Evolutionary conservation across 2,113 vertebrate species (phyloP), one percentile per base, ranked within the genome.

Genomic region (Grus americana): DNA sequence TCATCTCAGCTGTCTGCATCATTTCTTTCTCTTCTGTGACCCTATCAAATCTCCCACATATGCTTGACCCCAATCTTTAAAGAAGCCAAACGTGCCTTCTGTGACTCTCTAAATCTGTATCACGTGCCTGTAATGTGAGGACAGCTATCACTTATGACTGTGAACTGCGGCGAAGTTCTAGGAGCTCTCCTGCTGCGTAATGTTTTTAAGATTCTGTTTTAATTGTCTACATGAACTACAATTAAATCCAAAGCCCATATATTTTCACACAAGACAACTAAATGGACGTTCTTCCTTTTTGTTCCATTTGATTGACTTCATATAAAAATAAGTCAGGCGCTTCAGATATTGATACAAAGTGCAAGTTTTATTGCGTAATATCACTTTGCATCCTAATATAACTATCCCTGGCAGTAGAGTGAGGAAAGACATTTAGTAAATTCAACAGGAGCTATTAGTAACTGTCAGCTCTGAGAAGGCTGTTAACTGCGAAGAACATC

Each of bases 361-460:
- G 79, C 68, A 86, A 61, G 44, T 88, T 96, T 95, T 88, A 92
- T 88, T 93, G 70, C 66, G 42, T 72, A 89, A 87, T 95, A 90
- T 52, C 91, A 59, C 87, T 95, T 95, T 93, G 88, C 72, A 92
- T 91, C 58, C 86, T 92, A 85, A 85, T 86, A 66, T n/a, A 93
- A 89, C 90, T 83, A 46, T 27, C 86, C 22, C 62, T 80, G 67
- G 91, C 79, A 86, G 66, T 91, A 93, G 52, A 55, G 63, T 71
- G 79, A 87, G 85, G 79, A 72, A 91, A 93, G 92, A 23, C 70
- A 10, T 74, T 93, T 79, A 92, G 90, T 88, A 88, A 82, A 93
- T 82, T 90, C 91, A 94, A 15, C 80, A 55, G 85, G 80, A 94
- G 80, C 90, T 90, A 79, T 90, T 95, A 92, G 94, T 96, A 42